These are phyloP conservation scores for Cerastis rubricosa DNA, from an alignment of 2,888 invertebrate genomes.

Conservation along the genomic window DNA sequence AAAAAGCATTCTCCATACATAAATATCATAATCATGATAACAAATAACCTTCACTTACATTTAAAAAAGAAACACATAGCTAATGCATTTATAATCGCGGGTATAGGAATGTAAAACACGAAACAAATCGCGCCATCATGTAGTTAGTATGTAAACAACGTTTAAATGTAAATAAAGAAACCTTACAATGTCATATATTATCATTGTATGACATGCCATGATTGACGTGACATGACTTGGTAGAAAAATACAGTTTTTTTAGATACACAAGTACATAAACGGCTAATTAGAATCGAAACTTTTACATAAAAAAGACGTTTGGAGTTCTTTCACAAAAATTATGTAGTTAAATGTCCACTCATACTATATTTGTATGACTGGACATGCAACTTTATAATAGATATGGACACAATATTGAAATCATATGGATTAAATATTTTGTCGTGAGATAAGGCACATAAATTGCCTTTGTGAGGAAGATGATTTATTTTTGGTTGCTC, in stretches of 20 bases:
- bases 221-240: slow-evolving; percentile 11
- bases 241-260: not conserved
- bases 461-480: not conserved
- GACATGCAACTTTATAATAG: too few relatives aligned
- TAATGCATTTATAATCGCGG: slow-evolving; percentile 50
- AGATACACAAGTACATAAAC: not conserved
- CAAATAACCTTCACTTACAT: slow-evolving; percentile 6
- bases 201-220: slow-evolving; percentile 19
- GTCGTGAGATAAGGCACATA: not conserved
- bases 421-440: not conserved
- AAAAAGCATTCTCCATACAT: not conserved
- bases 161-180: slow-evolving; percentile 44
- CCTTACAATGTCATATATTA: slow-evolving; percentile 6
- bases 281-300: not conserved
- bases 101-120: not conserved
- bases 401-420: not conserved
- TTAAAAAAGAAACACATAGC: not conserved
- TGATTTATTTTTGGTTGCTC: not conserved
- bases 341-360: too few relatives aligned
- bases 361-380: too few relatives aligned
- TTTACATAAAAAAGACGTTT: not conserved
- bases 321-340: not conserved
- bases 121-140: not conserved
- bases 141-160: slow-evolving; percentile 34
- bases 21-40: slow-evolving; percentile 1